Base-by-base conservation (phyloP, 2,888 invertebrate species). In the Mechanitis mazaeus region DNA sequence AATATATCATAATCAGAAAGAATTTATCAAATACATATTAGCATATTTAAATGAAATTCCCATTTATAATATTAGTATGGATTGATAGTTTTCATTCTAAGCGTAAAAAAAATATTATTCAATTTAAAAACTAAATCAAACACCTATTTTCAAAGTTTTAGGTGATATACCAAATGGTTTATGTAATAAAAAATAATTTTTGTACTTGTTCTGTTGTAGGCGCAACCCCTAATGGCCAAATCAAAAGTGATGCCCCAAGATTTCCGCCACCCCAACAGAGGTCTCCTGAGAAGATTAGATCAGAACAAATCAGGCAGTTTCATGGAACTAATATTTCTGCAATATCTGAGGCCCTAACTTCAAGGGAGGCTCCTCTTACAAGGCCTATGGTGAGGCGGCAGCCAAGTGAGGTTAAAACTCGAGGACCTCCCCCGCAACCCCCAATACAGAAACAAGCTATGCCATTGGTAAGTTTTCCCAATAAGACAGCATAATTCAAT, bases 351-450 rank as follows among this genome's bases (percentile, higher is more conserved):
- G 85, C 85, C 0, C 65, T 90, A 45, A 86, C 85, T 2, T 68
- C 74, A 12, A 68, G 79, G 60, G 70, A 72, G 45, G 71, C 63
- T 58, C 65, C 75, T 7, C 72, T 83, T 47, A 69, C 76, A 33
- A 76, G 82, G 61, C 83, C 80, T 2, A 72, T 67, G 63, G 81
- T 84, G 20, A 81, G 79, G 73, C 77, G 89, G 66, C 88, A 88
- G 64, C 84, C 87, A 2, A 87, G 87, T 63, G 87, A 87, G 67
- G 80, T 76, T 11, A 78, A 84, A 67, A 76, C 79, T 67, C 91
- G 96, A 72, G 95, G 95, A 54, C 95, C 96, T 42, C 96, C 96
- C 42, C 96, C 97, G 11, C 93, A 94, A 70, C 95, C 95, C 33
- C 95, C 95, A 61, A 93, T 94, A 57, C 93, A 92, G 74, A 93